phyloP scores from a whole-genome alignment of 1,140 invertebrate genomes.

The Whitmania pigra region DNA sequence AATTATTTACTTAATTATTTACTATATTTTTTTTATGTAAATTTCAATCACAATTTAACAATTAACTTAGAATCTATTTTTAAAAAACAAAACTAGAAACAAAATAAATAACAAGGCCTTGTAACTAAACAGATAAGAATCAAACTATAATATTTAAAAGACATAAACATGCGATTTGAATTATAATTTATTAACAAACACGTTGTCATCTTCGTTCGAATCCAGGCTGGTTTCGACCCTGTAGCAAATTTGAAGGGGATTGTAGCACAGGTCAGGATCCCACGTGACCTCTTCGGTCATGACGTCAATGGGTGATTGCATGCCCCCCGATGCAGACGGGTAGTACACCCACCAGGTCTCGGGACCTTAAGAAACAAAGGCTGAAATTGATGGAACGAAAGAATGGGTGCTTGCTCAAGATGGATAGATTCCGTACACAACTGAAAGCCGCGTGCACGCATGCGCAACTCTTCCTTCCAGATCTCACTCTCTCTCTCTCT shows the following conservation, averaged over 20 bases:
- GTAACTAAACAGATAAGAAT: no score
- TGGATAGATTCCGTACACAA: not conserved
- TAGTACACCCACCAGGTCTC: slow-evolving; percentile 18
- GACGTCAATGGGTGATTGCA: slow-evolving; percentile 13
- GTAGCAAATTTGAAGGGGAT: slow-evolving; percentile 15
- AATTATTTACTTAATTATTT: no score
- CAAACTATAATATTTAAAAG: no score
- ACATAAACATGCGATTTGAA: no score
- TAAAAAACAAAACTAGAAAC: no score
- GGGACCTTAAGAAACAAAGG: slow-evolving; percentile 10
- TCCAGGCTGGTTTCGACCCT: slow-evolving; percentile 3
- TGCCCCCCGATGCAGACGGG: slow-evolving; percentile 13
- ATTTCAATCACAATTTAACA: no score
- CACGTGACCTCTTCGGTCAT: slow-evolving; percentile 15
- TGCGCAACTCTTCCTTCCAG: not conserved
- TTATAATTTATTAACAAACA: no score
- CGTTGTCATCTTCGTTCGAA: slow-evolving; percentile 5
- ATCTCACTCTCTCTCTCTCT: not conserved
- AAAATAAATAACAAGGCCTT: no score
- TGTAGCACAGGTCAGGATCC: slow-evolving; percentile 9
- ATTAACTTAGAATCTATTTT: no score
- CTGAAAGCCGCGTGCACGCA: not conserved
- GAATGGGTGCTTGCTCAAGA: not conserved
- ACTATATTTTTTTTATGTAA: no score
- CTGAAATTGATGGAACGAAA: not conserved